These are phyloP conservation scores for Paelopatides confundens DNA, from an alignment of 53 echinoderm and acorn worm species.

Conservation along the genomic window DNA sequence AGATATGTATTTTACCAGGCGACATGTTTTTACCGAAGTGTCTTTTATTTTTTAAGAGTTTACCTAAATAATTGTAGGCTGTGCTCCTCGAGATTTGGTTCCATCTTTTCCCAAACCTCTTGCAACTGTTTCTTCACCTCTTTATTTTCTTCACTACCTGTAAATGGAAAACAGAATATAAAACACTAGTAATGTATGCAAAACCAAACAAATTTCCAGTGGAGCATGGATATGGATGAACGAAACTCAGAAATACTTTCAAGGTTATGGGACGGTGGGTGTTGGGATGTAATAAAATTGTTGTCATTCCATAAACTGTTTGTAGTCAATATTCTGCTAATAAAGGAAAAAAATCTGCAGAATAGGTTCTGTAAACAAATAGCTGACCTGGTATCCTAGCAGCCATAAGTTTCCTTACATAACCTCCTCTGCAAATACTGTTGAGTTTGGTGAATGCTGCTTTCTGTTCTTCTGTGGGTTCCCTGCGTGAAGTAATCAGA, in stretches of 20 bases:
- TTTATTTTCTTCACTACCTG: slow-evolving; percentile 82
- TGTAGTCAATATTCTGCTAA: too few species aligned
- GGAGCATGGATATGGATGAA: too few species aligned
- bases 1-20: neutral
- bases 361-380: neutral
- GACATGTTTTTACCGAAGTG: too few species aligned
- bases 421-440: slow-evolving; percentile 77
- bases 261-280: too few species aligned
- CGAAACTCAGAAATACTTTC: too few species aligned
- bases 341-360: too few species aligned
- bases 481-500: slow-evolving; percentile 47
- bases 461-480: slow-evolving; percentile 75
- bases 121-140: slow-evolving; percentile 88
- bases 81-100: slow-evolving; percentile 87
- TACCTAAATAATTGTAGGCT: slow-evolving; percentile 96
- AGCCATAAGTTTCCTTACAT: slow-evolving; percentile 74
- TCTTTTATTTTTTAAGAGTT: neutral
- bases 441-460: slow-evolving; percentile 63
- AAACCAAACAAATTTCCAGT: too few species aligned
- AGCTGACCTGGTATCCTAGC: slow-evolving; percentile 82
- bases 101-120: slow-evolving; percentile 85
- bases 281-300: too few species aligned
- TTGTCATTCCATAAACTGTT: too few species aligned
- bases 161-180: too few species aligned
- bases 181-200: too few species aligned